A percentile compares a stretch with the other conserved stretches of the same genome.
phyloP scores from a whole-genome alignment of 1,140 invertebrate genomes.

The Sminthurinus signatus region DNA sequence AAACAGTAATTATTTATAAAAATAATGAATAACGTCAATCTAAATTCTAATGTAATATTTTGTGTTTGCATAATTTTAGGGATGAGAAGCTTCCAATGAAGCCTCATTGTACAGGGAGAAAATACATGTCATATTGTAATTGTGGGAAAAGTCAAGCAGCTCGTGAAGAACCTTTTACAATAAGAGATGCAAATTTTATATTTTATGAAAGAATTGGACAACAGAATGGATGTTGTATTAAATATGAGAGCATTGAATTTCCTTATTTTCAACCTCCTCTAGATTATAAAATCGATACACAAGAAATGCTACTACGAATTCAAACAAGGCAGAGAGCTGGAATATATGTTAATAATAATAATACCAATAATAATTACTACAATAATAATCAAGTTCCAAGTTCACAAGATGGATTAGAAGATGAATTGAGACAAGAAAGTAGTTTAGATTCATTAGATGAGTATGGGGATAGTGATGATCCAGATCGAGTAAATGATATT shows the following conservation, averaged over 20 bases:
- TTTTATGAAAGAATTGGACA: constrained; percentile 67
- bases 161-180: constrained; percentile 81
- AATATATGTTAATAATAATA: constrained; percentile 6
- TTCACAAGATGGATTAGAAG: constrained; percentile 23
- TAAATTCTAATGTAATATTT: too few relatives aligned
- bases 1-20: not conserved
- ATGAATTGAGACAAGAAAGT: constrained; percentile 28
- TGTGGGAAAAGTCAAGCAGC: constrained; percentile 77
- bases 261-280: constrained; percentile 77
- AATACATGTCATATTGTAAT: constrained; percentile 79
- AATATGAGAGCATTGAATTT: constrained; percentile 63
- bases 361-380: not conserved
- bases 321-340: not conserved
- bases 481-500: not conserved
- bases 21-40: not conserved
- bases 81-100: constrained; percentile 46
- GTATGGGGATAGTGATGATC: constrained; percentile 10
- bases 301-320: constrained; percentile 34
- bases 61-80: constrained; percentile 5
- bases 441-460: constrained; percentile 20
- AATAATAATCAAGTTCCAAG: not conserved
- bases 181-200: constrained; percentile 75
- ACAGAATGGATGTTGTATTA: constrained; percentile 65
- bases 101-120: constrained; percentile 70
- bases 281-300: constrained; percentile 42